Percentiles rank a stretch among this genome's conserved stretches.
phyloP scores from a whole-genome alignment of 2,888 invertebrate genomes.

The Eledona agricola region DNA sequence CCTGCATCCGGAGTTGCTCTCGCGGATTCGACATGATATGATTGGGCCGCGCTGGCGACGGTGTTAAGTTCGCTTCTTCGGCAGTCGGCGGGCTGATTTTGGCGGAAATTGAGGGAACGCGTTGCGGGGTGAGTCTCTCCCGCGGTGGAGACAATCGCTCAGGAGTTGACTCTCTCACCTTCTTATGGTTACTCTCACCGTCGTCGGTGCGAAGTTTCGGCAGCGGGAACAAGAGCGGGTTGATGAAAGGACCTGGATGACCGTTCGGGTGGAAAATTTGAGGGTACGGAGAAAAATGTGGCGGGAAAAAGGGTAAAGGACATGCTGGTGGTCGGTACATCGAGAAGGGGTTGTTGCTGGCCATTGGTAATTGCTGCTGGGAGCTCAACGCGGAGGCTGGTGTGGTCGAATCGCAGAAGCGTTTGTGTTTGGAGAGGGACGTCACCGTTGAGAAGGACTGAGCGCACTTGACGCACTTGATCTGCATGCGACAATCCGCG shows the following conservation, averaged over 20 bases:
- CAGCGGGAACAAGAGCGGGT: conserved; percentile 71
- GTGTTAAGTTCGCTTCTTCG: conserved; percentile 73
- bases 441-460: conserved; percentile 93
- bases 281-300: conserved; percentile 65
- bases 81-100: conserved; percentile 75
- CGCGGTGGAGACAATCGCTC: conserved; percentile 51
- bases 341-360: conserved; percentile 68
- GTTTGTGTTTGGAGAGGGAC: conserved; percentile 93
- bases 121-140: conserved; percentile 69
- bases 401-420: conserved; percentile 90
- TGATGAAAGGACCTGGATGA: conserved; percentile 68
- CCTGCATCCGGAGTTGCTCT: conserved; percentile 46
- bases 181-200: conserved; percentile 60
- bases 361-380: conserved; percentile 55
- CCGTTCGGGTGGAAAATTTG: conserved; percentile 61
- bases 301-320: conserved; percentile 70
- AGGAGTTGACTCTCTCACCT: conserved; percentile 45
- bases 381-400: conserved; percentile 58
- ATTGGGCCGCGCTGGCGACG: conserved; percentile 71
- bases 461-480: conserved; percentile 94
- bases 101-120: conserved; percentile 59
- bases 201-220: conserved; percentile 62
- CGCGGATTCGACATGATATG: conserved; percentile 43
- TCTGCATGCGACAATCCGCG: conserved; percentile 91
- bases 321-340: conserved; percentile 74